Conservation (phyloP, 2,797 vertebrate species). For the Heterohyrax brucei region DNA sequence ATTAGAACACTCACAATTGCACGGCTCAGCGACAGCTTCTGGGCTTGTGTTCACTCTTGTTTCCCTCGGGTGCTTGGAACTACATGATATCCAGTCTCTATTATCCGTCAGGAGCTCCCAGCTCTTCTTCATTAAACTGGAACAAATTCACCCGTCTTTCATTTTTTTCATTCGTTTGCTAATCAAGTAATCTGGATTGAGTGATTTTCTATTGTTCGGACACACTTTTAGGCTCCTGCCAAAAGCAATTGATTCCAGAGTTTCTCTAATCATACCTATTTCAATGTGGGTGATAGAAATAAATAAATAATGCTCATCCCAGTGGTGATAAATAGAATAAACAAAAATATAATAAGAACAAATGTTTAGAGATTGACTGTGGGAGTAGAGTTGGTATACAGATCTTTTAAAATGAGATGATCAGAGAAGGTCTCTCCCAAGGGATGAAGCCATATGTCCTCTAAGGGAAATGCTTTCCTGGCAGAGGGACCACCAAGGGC, state of each 20-base stretch:
- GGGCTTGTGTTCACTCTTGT: background rate
- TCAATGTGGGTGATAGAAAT: constrained; percentile 18
- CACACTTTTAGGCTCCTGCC: background rate
- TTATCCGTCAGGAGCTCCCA: background rate
- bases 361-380: background rate
- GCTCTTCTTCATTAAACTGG: background rate
- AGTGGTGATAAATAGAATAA: background rate
- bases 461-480: background rate
- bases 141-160: background rate
- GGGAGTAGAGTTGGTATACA: background rate
- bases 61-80: background rate
- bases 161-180: constrained; percentile 24
- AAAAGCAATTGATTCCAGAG: background rate
- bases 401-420: background rate
- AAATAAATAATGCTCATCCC: background rate
- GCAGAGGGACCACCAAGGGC: background rate
- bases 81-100: background rate
- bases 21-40: background rate
- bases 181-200: background rate
- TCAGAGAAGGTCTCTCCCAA: background rate
- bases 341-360: constrained; percentile 11
- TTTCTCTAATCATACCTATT: background rate
- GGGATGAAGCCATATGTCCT: background rate
- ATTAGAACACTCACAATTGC: background rate
- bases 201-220: background rate